Evolutionary conservation across 2,113 vertebrate species (phyloP).

Genomic region (Sturnira hondurensis): DNA sequence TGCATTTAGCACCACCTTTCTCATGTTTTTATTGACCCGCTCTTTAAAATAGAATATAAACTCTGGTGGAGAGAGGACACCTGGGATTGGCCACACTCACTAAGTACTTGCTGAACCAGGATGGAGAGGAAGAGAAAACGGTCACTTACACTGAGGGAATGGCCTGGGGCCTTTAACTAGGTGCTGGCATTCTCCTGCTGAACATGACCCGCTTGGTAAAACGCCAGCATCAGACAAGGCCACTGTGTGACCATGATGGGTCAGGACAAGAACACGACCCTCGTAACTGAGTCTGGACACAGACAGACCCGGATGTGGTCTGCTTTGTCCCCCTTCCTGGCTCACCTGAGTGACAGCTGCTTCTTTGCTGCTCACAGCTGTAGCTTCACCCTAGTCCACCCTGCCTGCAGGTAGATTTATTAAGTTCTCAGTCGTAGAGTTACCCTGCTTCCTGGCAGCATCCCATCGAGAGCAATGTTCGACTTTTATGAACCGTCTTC

Average conservation of each 20-base stretch:
- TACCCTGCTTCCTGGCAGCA: background rate
- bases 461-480: background rate
- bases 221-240: background rate
- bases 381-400: background rate
- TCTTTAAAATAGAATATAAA: background rate
- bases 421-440: background rate
- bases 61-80: background rate
- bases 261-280: background rate
- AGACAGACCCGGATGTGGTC: background rate
- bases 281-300: accelerated
- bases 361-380: background rate
- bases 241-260: background rate
- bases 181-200: background rate
- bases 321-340: background rate
- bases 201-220: background rate
- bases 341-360: accelerated
- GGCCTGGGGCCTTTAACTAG: background rate
- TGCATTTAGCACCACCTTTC: background rate
- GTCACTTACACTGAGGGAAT: accelerated
- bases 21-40: background rate
- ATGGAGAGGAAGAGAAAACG: background rate
- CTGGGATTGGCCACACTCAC: background rate
- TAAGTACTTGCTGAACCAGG: background rate
- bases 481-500: background rate
- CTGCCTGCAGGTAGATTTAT: accelerated